Evolutionary conservation across 2,888 invertebrate genomes (phyloP).

Genomic region (Charanyca ferruginea): DNA sequence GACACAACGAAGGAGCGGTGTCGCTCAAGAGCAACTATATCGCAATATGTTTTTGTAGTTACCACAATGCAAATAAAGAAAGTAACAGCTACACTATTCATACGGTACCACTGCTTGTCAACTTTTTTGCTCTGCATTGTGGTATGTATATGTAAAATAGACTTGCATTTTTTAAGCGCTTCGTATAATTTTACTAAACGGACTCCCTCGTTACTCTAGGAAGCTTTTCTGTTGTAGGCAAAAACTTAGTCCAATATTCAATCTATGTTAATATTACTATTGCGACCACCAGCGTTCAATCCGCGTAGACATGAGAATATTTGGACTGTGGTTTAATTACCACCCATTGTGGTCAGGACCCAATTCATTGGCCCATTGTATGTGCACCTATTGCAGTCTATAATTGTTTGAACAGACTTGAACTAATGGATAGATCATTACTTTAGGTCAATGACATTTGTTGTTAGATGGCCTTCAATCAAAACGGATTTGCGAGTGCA

Average conservation of each 20-base stretch:
- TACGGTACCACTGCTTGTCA: too few species aligned
- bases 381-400: conserved; percentile 58
- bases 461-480: conserved; percentile 26
- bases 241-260: conserved; percentile 3
- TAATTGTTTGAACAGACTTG: conserved; percentile 62
- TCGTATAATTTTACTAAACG: not conserved
- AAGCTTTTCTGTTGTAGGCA: conserved; percentile 64
- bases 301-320: conserved; percentile 84
- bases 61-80: too few species aligned
- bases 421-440: conserved; percentile 58
- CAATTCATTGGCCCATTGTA: conserved; percentile 69
- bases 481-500: conserved; percentile 11
- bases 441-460: conserved; percentile 51
- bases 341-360: conserved; percentile 84
- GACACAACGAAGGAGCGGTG: too few species aligned
- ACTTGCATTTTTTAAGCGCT: too few species aligned
- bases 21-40: too few species aligned
- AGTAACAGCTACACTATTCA: too few species aligned
- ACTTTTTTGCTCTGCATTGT: too few species aligned
- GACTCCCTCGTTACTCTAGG: conserved; percentile 51
- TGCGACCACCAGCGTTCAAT: conserved; percentile 88
- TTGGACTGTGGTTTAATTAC: conserved; percentile 90
- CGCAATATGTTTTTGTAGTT: too few species aligned
- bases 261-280: conserved; percentile 77
- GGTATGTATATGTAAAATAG: too few species aligned